Evolutionary conservation across 2,797 vertebrate genomes (phyloP).

Genomic region (Spheniscus humboldti): DNA sequence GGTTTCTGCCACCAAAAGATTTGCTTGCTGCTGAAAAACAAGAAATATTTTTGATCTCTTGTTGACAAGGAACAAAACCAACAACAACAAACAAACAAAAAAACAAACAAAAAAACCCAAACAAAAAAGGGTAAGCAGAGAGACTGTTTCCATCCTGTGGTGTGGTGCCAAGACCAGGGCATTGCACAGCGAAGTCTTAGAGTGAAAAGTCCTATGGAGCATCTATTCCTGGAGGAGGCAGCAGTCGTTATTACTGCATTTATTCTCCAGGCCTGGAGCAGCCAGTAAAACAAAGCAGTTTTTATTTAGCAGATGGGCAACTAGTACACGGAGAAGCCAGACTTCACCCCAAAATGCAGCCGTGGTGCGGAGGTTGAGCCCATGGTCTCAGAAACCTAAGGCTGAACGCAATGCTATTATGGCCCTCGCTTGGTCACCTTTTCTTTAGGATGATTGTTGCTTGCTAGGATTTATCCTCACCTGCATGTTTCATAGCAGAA

Average conservation of each 20-base stretch:
- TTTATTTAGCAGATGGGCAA: background rate
- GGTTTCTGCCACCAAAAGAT: background rate
- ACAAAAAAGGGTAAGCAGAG: background rate
- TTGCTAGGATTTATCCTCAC: background rate
- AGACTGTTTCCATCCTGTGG: background rate
- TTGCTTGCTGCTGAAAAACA: background rate
- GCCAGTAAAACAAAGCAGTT: background rate
- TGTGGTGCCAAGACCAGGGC: background rate
- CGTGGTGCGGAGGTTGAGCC: background rate
- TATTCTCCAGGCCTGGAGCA: background rate
- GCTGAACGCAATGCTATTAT: rapidly evolving
- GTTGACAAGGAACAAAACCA: background rate
- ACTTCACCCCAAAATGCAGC: background rate
- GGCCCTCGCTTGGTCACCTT: background rate
- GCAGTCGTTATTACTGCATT: background rate
- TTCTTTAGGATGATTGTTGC: background rate
- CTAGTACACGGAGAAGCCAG: background rate
- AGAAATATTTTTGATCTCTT: background rate
- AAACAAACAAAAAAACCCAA: background rate
- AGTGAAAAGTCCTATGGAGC: background rate
- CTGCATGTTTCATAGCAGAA: background rate
- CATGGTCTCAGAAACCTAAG: background rate
- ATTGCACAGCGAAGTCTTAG: rapidly evolving
- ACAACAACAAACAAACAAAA: rapidly evolving
- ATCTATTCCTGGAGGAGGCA: background rate